Evolutionary conservation across 92 coral and sea anemone species (phyloP), one percentile per base, ranked within the genome.

Genomic region (Ricordea florida): DNA sequence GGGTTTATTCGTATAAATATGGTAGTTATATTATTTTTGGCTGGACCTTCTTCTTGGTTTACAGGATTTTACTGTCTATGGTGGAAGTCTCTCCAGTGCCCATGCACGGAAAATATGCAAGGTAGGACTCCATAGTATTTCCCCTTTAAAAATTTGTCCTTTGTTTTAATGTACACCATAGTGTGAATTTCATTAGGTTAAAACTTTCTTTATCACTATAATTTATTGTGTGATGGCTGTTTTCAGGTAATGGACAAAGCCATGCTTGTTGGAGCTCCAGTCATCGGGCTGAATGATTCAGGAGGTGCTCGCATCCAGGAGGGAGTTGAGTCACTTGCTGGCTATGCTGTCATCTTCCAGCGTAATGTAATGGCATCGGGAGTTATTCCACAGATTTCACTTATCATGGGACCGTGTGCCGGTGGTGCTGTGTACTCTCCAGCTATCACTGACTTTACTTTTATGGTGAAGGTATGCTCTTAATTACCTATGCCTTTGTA

Each of bases 251-350:
- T 91, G 97, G 97, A 91, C 79, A 87, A 91, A 62, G 97, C 97
- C 44, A 69, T 91, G 91, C 50, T 87, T 20, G 97, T 91, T 33
- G 97, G 97, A 22, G 93, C 97, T 22, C 97, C 97, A 31, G 93
- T 88, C 3, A 91, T 91, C 55, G 97, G 97, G 15, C 78, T 91
- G 30, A 91, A 91, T 64, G 97, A 91, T 53, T 91, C 97, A 28
- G 97, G 97, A 57, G 97, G 97, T 16, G 97, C 97, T 58, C 90
- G 97, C 31, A 91, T 91, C 69, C 97, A 91, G 81, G 97, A 91
- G 69, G 97, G 97, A 15, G 88, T 91, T 17, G 97, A 91, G 51
- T 87, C 97, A 3, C 87, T 91, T 4, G 97, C 93, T 16, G 97
- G 97, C 9, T 91, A 88, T 78, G 97, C 97, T 13, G 93, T 87